Evolutionary conservation across 2,113 vertebrate genomes (phyloP).

Genomic region (Cricetomys ansorgei): DNA sequence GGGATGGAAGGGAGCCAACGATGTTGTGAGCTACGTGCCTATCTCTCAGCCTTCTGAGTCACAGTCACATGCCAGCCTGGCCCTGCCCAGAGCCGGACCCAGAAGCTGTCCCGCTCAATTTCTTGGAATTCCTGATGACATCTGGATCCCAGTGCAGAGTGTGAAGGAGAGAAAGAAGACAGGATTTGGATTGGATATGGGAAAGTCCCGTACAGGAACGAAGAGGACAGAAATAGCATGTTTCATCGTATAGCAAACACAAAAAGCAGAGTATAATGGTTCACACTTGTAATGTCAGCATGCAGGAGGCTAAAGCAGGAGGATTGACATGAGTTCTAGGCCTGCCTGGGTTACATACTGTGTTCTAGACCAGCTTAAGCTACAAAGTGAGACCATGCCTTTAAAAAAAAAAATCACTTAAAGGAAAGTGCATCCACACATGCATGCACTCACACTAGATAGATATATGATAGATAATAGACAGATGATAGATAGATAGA

Average conservation of each 20-base stretch:
- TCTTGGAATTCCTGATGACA: background rate
- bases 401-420: background rate
- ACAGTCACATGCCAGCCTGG: background rate
- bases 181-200: background rate
- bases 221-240: background rate
- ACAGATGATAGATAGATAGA: too few relatives aligned
- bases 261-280: background rate
- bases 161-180: background rate
- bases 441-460: too few relatives aligned
- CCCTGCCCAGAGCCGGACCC: background rate
- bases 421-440: background rate
- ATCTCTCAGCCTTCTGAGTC: background rate
- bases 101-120: background rate
- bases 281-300: background rate
- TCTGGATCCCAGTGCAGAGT: background rate
- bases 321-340: background rate
- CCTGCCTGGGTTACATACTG: background rate
- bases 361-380: background rate
- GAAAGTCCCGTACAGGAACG: background rate
- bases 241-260: background rate
- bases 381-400: background rate
- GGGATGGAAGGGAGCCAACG: background rate
- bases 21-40: accelerated
- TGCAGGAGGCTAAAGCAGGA: background rate
- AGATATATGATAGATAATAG: too few relatives aligned